Conservation (phyloP, 2,797 vertebrate species). For the Eleutherodactylus coqui region DNA sequence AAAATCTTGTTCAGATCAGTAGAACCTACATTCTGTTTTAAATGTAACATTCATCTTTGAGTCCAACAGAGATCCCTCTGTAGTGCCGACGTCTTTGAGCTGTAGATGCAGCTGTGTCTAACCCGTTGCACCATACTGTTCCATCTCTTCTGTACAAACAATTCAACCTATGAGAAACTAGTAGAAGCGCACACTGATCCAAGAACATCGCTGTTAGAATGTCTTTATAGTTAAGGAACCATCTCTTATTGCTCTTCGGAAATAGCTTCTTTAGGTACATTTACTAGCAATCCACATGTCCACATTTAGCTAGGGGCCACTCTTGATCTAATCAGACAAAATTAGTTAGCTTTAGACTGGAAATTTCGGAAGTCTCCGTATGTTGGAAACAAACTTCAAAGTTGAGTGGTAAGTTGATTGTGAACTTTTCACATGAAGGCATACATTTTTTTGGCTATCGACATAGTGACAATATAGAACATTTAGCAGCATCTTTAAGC, state of each 20-base stretch:
- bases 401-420: not conserved
- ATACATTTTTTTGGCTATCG: not conserved
- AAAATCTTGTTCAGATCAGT: constrained; percentile 17
- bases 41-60: not conserved
- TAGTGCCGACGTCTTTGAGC: not conserved
- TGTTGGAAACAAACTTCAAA: not conserved
- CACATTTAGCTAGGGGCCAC: not conserved
- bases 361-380: not conserved
- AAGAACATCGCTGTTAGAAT: not conserved
- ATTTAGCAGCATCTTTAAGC: not conserved
- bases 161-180: not conserved
- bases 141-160: not conserved
- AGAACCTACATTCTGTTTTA: constrained; percentile 1
- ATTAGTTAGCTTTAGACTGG: not conserved
- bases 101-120: not conserved
- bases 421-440: not conserved
- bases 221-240: not conserved
- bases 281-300: not conserved
- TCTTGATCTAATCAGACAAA: not conserved
- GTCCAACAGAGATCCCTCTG: constrained; percentile 5
- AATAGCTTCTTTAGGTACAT: not conserved
- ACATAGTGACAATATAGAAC: not conserved
- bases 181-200: not conserved
- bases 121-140: not conserved
- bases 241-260: not conserved